Conservation (phyloP, 1,140 invertebrate species). For the Drosophila punjabiensis region DNA sequence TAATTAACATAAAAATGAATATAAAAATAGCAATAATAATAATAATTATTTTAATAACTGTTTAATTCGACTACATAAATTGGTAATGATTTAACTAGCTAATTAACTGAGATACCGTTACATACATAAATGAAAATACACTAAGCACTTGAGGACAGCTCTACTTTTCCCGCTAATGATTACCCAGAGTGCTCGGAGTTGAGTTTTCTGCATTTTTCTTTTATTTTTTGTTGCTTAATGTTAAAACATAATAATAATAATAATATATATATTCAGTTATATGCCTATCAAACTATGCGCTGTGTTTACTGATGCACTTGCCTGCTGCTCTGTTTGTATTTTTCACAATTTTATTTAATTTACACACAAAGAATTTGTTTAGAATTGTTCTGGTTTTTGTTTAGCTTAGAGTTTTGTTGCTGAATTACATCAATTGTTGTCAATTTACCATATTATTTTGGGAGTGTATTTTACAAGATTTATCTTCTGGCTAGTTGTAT, state of each 20-base stretch:
- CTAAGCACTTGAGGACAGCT: conserved; percentile 4
- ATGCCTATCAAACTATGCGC: conserved; percentile 73
- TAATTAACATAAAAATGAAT: conserved; percentile 61
- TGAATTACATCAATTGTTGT: conserved; percentile 52
- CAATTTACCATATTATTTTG: conserved; percentile 36
- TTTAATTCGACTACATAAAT: conserved; percentile 77
- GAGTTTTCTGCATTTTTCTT: conserved; percentile 66
- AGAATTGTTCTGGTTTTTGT: conserved; percentile 25
- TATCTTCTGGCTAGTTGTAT: conserved; percentile 50
- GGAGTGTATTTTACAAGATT: conserved; percentile 56
- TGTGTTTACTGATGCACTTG: conserved; percentile 57
- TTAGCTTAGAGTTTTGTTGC: conserved; percentile 3
- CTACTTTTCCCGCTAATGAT: conserved; percentile 12
- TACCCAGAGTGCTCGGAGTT: conserved; percentile 28
- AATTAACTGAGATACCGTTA: conserved; percentile 82
- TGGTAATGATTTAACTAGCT: conserved; percentile 75
- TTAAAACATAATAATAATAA: conserved; percentile 78
- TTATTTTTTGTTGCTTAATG: conserved; percentile 57
- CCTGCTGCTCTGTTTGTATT: conserved; percentile 16
- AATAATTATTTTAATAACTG: conserved; percentile 24
- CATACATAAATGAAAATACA: conserved; percentile 40
- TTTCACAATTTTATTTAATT: conserved; percentile 46
- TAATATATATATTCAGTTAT: conserved; percentile 64
- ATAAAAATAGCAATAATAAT: conserved; percentile 59
- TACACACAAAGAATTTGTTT: conserved; percentile 64